Evolutionary conservation across 2,888 invertebrate species (phyloP).

Genomic region (Conomelus anceps): DNA sequence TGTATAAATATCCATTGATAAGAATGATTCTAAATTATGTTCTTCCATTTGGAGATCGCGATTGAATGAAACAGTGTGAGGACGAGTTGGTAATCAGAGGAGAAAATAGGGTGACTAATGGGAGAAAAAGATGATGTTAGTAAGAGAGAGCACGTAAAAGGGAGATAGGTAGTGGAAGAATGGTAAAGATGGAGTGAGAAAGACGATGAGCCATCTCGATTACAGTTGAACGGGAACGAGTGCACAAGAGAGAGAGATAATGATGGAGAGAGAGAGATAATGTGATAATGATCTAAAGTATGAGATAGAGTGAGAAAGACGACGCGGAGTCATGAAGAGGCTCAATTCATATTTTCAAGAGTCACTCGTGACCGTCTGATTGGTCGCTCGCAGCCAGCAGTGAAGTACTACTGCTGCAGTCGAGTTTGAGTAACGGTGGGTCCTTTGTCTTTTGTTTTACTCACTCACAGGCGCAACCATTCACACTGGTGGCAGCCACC

Average conservation of each 20-base stretch:
- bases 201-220: too few relatives aligned
- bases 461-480: not conserved
- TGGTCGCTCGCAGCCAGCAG: not conserved
- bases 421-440: not conserved
- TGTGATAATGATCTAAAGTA: not conserved
- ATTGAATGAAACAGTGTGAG: too few relatives aligned
- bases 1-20: too few relatives aligned
- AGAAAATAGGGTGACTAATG: too few relatives aligned
- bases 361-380: not conserved
- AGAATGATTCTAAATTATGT: too few relatives aligned
- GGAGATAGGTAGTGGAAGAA: too few relatives aligned
- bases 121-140: too few relatives aligned
- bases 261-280: not conserved
- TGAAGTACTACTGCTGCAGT: not conserved
- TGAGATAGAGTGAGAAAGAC: not conserved
- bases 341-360: not conserved
- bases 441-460: not conserved
- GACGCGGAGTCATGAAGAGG: not conserved
- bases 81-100: too few relatives aligned
- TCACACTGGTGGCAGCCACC: not conserved
- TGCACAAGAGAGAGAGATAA: not conserved
- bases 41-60: too few relatives aligned
- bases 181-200: too few relatives aligned
- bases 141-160: too few relatives aligned
- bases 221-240: too few relatives aligned